phyloP scores from a whole-genome alignment of 2,113 vertebrate genomes.

The Vimba vimba region DNA sequence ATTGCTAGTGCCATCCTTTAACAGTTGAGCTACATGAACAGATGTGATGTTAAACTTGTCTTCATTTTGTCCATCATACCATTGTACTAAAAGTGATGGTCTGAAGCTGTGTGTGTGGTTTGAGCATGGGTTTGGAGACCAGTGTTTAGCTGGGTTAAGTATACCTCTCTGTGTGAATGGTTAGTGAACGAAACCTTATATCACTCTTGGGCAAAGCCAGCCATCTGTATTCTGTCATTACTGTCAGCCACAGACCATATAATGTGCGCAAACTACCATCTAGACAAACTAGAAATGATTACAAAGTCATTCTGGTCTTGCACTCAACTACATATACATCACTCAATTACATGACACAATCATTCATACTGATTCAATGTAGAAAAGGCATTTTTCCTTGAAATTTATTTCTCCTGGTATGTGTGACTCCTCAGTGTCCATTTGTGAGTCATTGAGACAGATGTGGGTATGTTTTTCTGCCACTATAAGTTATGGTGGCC shows the following conservation, averaged over 20 bases:
- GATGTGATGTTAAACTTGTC: background rate
- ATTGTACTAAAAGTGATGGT: background rate
- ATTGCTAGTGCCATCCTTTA: background rate
- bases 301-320: background rate
- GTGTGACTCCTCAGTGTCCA: background rate
- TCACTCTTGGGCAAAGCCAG: constrained; percentile 26
- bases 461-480: background rate
- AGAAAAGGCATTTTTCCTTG: background rate
- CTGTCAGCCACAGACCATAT: constrained; percentile 43
- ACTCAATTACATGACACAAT: background rate
- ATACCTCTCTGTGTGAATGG: constrained; percentile 35
- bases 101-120: constrained; percentile 32
- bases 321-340: background rate
- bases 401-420: background rate
- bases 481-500: background rate
- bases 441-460: background rate
- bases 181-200: constrained; percentile 34
- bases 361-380: background rate
- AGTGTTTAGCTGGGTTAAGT: constrained; percentile 18
- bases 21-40: background rate
- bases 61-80: background rate
- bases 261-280: constrained; percentile 12
- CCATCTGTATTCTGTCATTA: constrained; percentile 39
- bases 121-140: constrained; percentile 17
- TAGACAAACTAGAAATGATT: background rate